A percentile compares a stretch with the other conserved stretches of the same genome.
These are phyloP conservation scores for Desmophyllum pertusum DNA, from an alignment of 92 coral and sea anemone genomes.

Conservation along the genomic window DNA sequence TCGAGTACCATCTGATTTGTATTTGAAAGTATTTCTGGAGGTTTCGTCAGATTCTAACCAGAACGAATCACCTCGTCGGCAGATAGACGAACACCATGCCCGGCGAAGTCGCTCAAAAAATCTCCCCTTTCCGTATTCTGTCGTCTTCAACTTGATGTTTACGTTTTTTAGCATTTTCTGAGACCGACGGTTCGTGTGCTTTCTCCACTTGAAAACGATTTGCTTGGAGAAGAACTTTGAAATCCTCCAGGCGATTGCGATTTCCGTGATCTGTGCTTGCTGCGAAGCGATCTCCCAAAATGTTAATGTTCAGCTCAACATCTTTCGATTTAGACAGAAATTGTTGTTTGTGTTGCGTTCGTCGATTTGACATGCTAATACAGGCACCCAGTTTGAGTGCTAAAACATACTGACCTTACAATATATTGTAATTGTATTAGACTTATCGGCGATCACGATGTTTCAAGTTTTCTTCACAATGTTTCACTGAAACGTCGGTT, in stretches of 20 bases:
- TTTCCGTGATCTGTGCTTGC: not conserved
- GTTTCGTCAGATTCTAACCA: slow-evolving; percentile 79
- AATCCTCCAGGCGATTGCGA: not conserved
- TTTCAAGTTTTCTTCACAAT: not conserved
- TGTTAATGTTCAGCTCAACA: slow-evolving; percentile 3
- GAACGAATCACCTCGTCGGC: slow-evolving; percentile 52
- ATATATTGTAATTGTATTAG: too few species aligned
- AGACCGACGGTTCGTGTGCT: not conserved
- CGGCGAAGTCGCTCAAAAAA: slow-evolving; percentile 64
- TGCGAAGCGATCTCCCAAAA: slow-evolving; percentile 1
- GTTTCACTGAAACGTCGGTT: not conserved
- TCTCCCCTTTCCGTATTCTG: slow-evolving; percentile 10
- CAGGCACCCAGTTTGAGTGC: slow-evolving; percentile 10
- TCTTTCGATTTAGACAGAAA: slow-evolving; percentile 13
- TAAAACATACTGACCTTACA: not conserved
- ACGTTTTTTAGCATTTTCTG: slow-evolving; percentile 22
- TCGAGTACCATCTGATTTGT: slow-evolving; percentile 37
- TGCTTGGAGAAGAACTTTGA: slow-evolving; percentile 4
- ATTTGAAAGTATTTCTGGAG: slow-evolving; percentile 36
- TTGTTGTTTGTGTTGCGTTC: slow-evolving; percentile 1
- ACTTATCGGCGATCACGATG: not conserved
- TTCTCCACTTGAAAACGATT: not conserved
- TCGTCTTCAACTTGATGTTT: slow-evolving; percentile 30
- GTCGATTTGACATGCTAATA: slow-evolving; percentile 40
- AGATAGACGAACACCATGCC: slow-evolving; percentile 57